Evolutionary conservation across 2,797 vertebrate genomes (phyloP), one percentile per base, ranked within the genome.

Genomic region (Bovichtus variegatus): DNA sequence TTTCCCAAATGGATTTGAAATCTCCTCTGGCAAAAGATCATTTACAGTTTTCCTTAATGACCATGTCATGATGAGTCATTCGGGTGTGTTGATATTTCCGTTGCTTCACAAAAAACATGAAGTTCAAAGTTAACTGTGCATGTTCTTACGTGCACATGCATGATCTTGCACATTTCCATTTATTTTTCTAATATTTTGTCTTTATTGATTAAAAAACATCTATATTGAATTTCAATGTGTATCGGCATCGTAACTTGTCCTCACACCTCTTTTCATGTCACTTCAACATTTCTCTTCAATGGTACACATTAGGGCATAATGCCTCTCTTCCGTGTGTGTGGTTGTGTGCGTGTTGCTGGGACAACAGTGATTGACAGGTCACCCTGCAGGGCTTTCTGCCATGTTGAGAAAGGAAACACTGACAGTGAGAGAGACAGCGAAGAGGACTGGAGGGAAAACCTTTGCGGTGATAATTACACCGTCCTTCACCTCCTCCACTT

Each of bases 391-490:
- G 59, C 50, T 18, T 70, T 63, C 72, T 80, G 81, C 81, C 83
- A 74, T 25, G 63, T 18, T 78, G 50, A 71, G 46, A 78, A 76
- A 85, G 76, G 61, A 85, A 90, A 76, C 15, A 12, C 82, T 84
- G 89, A 87, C 84, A 68, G 83, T 2, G 47, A 71, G 55, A 84
- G 83, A 88, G 87, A 86, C 81, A 83, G 81, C 0, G 31, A 65
- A 43, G 58, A 91, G 41, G 82, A 79, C 87, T 84, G 51, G 40
- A 88, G 80, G 85, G 76, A 62, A 87, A 88, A 77, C 58, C 25
- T 78, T 72, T 16, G 12, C 1, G 0, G 40, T 62, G 63, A 83
- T 90, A 89, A 89, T 90, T 83, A 82, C 34, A 15, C 53, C 8
- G 61, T 67, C 76, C 78, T 82, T 80, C 82, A 79, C 58, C 80